phyloP scores from a whole-genome alignment of 2,888 invertebrate species.

The Hypsopygia costalis region DNA sequence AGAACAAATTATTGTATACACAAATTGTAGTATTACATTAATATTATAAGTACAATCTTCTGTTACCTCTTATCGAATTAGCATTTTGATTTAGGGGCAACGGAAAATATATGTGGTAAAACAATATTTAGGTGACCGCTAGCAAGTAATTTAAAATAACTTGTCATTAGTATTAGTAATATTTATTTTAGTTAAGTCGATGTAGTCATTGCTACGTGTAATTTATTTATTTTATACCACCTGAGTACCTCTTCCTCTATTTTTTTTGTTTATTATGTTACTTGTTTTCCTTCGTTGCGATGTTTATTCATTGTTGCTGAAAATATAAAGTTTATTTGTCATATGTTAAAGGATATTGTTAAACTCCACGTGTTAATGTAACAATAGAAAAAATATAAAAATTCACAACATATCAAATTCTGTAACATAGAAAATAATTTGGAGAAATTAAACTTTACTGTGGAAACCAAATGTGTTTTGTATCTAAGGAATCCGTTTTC shows the following conservation, averaged over 20 bases:
- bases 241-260: slow-evolving; percentile 75
- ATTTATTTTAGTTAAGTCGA: slow-evolving; percentile 72
- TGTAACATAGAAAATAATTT: slow-evolving; percentile 25
- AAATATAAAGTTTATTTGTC: slow-evolving; percentile 18
- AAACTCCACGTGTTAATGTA: slow-evolving; percentile 5
- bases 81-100: slow-evolving; percentile 65
- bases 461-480: slow-evolving; percentile 9
- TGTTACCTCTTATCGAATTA: slow-evolving; percentile 73
- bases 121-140: slow-evolving; percentile 71
- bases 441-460: slow-evolving; percentile 27
- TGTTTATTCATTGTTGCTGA: slow-evolving; percentile 39
- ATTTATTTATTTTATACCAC: slow-evolving; percentile 71
- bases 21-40: slow-evolving; percentile 62
- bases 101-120: slow-evolving; percentile 68
- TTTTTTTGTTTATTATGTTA: slow-evolving; percentile 44
- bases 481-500: too few relatives aligned
- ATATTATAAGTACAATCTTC: slow-evolving; percentile 71
- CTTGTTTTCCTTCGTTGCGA: slow-evolving; percentile 31
- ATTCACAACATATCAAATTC: slow-evolving; percentile 11
- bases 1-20: slow-evolving; percentile 41
- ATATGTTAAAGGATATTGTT: slow-evolving; percentile 8
- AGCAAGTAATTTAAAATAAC: slow-evolving; percentile 74
- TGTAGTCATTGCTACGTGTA: slow-evolving; percentile 65
- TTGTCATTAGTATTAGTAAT: slow-evolving; percentile 79
- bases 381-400: slow-evolving; percentile 2